Conservation (phyloP, 2,113 vertebrate species). For the Atlantisia rogersi region DNA sequence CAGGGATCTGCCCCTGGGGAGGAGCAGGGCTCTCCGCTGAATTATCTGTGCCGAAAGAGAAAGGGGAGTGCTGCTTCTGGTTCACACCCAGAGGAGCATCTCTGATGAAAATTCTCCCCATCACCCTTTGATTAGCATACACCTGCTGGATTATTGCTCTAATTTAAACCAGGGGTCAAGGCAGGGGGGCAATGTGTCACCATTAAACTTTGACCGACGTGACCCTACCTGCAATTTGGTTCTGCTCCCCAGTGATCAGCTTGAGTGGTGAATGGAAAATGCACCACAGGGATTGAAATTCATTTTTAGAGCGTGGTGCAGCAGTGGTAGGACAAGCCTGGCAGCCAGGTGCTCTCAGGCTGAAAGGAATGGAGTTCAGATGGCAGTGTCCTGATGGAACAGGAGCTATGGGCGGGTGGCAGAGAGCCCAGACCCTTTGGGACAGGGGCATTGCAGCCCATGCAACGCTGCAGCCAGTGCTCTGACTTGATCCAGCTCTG, state of each 20-base stretch:
- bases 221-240: neutral
- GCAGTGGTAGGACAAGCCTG: neutral
- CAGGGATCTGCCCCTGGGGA: neutral
- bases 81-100: neutral
- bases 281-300: neutral
- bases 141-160: neutral
- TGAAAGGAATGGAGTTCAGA: neutral
- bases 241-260: neutral
- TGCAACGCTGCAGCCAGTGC: rapidly evolving
- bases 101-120: neutral
- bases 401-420: neutral
- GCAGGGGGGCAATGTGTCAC: neutral
- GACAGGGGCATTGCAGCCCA: rapidly evolving
- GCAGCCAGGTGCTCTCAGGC: neutral
- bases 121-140: neutral
- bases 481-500: neutral
- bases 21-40: neutral
- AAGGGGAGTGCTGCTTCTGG: neutral
- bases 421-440: neutral
- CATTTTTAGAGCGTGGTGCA: neutral
- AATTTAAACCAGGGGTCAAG: neutral
- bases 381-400: rapidly evolving
- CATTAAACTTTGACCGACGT: neutral
- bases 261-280: neutral
- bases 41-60: neutral